Evolutionary conservation across 2,888 invertebrate species (phyloP).

Genomic region (Drosophila borealis): DNA sequence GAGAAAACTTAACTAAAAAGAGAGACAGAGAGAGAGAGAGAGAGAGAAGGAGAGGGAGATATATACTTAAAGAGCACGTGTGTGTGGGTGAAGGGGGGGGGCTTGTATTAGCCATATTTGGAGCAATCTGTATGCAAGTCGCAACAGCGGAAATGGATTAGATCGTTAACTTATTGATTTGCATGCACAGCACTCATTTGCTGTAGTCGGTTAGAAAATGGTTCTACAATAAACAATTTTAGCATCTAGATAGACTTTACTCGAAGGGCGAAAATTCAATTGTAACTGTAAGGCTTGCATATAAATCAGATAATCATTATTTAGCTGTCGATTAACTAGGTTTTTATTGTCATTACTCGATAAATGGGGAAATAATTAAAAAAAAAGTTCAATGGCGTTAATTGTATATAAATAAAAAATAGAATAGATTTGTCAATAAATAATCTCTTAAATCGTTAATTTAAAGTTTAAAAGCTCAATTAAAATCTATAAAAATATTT

Average conservation of each 20-base stretch:
- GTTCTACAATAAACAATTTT: constrained; percentile 20
- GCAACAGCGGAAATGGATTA: constrained; percentile 55
- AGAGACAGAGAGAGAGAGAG: neutral
- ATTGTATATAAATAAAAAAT: neutral
- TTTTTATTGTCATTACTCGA: neutral
- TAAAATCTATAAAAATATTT: too few species aligned
- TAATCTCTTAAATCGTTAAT: too few species aligned
- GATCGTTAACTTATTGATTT: constrained; percentile 64
- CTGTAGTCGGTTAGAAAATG: constrained; percentile 19
- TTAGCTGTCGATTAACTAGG: constrained; percentile 3
- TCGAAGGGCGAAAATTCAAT: neutral
- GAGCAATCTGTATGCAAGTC: constrained; percentile 60
- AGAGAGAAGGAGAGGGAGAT: neutral
- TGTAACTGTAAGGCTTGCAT: constrained; percentile 7
- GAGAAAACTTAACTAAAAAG: constrained; percentile 18
- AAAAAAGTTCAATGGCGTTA: neutral
- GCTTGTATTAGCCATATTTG: constrained; percentile 45
- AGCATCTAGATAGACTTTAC: constrained; percentile 7
- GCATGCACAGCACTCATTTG: constrained; percentile 43
- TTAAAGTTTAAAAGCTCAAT: too few species aligned
- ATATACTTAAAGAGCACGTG: too few species aligned
- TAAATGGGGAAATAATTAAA: neutral
- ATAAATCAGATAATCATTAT: neutral
- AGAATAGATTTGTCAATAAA: neutral
- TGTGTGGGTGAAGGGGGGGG: neutral